Percentiles rank a stretch among this genome's conserved stretches.
These are phyloP conservation scores for Rhysida immarginata DNA, from an alignment of 1,140 invertebrate genomes.

Conservation along the genomic window DNA sequence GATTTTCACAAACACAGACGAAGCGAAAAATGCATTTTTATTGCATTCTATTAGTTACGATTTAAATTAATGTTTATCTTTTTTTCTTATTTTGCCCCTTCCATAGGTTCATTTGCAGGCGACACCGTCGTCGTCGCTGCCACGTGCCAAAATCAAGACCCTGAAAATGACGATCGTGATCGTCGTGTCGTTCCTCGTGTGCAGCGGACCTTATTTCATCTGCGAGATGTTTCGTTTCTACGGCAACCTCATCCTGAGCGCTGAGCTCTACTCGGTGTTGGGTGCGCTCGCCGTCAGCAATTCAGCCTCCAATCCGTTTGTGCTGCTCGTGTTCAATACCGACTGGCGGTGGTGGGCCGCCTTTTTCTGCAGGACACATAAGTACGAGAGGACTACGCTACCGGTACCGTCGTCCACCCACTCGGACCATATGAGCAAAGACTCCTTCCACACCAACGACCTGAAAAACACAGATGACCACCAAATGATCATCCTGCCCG, in stretches of 20 bases:
- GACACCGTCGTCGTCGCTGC: constrained; percentile 24
- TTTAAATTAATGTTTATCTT: neutral
- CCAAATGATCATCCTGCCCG: too few species aligned
- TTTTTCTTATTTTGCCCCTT: neutral
- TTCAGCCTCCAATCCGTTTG: constrained; percentile 27
- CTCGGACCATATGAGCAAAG: too few species aligned
- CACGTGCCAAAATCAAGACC: constrained; percentile 30
- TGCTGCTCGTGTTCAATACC: constrained; percentile 26
- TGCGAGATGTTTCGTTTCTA: constrained; percentile 29
- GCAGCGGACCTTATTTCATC: constrained; percentile 28
- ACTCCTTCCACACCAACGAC: too few species aligned
- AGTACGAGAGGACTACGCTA: too few species aligned
- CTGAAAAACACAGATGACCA: too few species aligned
- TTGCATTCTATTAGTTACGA: too few species aligned
- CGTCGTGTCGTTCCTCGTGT: constrained; percentile 25
- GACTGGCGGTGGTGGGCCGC: neutral
- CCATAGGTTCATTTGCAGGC: constrained; percentile 23
- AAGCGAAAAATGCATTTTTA: too few species aligned
- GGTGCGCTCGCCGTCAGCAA: constrained; percentile 25
- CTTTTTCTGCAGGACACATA: too few species aligned
- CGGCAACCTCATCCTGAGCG: constrained; percentile 20
- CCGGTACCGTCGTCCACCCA: too few species aligned
- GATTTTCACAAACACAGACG: too few species aligned
- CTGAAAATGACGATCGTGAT: constrained; percentile 32
- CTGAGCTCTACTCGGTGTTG: constrained; percentile 20